These are phyloP conservation scores for Tribolium madens DNA, from an alignment of 1,140 invertebrate genomes.

Conservation along the genomic window DNA sequence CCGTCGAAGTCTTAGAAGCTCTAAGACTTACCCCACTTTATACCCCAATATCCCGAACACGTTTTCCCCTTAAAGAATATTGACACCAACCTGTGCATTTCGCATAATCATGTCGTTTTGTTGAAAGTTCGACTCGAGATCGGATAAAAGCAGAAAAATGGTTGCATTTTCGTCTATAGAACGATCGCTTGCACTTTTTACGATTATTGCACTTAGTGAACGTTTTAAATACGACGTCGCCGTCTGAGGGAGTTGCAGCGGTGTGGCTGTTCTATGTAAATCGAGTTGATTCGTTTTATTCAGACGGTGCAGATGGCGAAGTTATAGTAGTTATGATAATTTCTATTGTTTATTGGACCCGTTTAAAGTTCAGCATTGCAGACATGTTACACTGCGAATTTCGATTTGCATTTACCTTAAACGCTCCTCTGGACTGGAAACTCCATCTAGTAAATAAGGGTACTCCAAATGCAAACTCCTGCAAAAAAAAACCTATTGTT, in stretches of 20 bases:
- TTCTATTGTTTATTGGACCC: slow-evolving; percentile 40
- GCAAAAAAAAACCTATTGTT: neutral
- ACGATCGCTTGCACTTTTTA: slow-evolving; percentile 21
- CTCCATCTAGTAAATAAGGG: slow-evolving; percentile 41
- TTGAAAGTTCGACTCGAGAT: neutral
- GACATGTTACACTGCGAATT: slow-evolving; percentile 22
- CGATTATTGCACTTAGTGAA: slow-evolving; percentile 16
- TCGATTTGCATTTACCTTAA: slow-evolving; percentile 34
- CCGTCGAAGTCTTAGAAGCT: neutral
- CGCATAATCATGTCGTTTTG: slow-evolving; percentile 26
- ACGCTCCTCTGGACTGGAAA: slow-evolving; percentile 38
- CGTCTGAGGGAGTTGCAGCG: slow-evolving; percentile 3
- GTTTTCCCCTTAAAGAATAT: slow-evolving; percentile 7
- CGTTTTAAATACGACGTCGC: slow-evolving; percentile 21
- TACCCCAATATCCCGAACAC: slow-evolving; percentile 1
- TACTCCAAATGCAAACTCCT: slow-evolving; percentile 38
- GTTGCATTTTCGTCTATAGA: neutral
- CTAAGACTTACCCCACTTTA: slow-evolving; percentile 12
- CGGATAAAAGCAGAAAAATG: neutral
- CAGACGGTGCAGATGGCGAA: slow-evolving; percentile 16
- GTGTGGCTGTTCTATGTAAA: slow-evolving; percentile 11
- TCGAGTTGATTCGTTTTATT: slow-evolving; percentile 21
- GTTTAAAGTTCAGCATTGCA: slow-evolving; percentile 31
- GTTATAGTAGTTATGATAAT: slow-evolving; percentile 24
- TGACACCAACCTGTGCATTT: slow-evolving; percentile 24